Conservation (phyloP, 2,113 vertebrate species). For the Orthonyx spaldingii region DNA sequence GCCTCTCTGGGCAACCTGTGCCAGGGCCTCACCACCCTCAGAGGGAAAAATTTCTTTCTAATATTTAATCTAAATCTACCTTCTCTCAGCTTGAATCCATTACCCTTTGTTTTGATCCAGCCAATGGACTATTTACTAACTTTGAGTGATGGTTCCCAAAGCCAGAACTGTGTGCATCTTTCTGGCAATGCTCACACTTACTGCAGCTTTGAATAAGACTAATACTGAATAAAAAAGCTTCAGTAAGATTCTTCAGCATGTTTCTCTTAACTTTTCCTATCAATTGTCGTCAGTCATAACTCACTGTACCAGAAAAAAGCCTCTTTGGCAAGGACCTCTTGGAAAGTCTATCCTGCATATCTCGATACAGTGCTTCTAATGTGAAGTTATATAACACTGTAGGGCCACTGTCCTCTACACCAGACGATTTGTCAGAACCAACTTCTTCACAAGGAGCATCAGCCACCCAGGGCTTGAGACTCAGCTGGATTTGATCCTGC, state of each 20-base stretch:
- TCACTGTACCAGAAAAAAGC: neutral
- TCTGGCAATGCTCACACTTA: neutral
- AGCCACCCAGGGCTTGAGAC: neutral
- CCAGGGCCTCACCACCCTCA: neutral
- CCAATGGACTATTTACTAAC: neutral
- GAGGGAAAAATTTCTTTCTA: neutral
- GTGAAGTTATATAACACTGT: no score
- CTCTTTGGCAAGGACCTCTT: neutral
- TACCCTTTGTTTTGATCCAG: neutral
- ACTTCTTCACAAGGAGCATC: neutral
- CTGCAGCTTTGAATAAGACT: neutral
- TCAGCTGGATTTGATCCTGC: neutral
- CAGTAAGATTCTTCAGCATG: neutral
- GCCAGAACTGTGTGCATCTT: neutral
- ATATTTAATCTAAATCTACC: neutral
- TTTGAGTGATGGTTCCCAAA: neutral
- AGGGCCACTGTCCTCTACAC: neutral
- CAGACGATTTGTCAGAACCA: neutral
- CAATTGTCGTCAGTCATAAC: neutral
- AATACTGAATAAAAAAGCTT: neutral
- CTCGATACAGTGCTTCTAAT: rapidly evolving
- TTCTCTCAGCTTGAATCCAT: neutral
- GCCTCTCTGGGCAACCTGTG: neutral
- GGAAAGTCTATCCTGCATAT: neutral
- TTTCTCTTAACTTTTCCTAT: neutral